Evolutionary conservation across 2,888 invertebrate genomes (phyloP), one percentile per base, ranked within the genome.

Genomic region (Nysson spinosus): DNA sequence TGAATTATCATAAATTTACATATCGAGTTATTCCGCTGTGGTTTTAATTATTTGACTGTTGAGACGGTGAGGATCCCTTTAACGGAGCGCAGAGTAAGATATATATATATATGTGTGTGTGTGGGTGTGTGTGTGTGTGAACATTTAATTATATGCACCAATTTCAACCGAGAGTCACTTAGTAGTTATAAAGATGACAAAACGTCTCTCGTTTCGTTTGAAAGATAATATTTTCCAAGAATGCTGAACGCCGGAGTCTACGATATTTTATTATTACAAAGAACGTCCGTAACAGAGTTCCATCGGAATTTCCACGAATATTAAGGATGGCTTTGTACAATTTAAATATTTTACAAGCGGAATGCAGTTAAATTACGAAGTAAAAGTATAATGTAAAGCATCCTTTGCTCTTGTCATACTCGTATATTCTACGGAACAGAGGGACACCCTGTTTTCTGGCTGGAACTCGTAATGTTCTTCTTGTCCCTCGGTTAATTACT

Each of bases 401-500:
- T n/a, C n/a, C n/a, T 32, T 32, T 24, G n/a, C 11, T n/a, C 16
- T 54, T 7, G 30, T 16, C 22, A 14, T n/a, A n/a, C n/a, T n/a
- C 19, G 55, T 55, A 54, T 37, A 40, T 39, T 64, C 62, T 42
- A 17, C 12, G 14, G 37, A 54, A 62, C 37, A 16, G 44, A 40
- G 16, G 28, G 19, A 3, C 37, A 11, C 20, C 20, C 28, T n/a
- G 30, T 30, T 20, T 50, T 54, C 60, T 42, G 35, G n/a, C 35
- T 42, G 40, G 16, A 14, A 26, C 34, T 26, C 30, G 12, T 37
- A 24, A 32, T 47, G 30, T 40, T 40, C 43, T 51, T 49, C 56
- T 39, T 46, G 70, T 57, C 76, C 54, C 62, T 47, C 76, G 67
- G 80, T 84, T 84, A 84, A 84, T 84, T 84, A 80, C 83, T 39